A percentile compares a stretch with the other conserved stretches of the same genome.
phyloP scores from a whole-genome alignment of 2,888 invertebrate genomes.

The Liodrosophila aerea region DNA sequence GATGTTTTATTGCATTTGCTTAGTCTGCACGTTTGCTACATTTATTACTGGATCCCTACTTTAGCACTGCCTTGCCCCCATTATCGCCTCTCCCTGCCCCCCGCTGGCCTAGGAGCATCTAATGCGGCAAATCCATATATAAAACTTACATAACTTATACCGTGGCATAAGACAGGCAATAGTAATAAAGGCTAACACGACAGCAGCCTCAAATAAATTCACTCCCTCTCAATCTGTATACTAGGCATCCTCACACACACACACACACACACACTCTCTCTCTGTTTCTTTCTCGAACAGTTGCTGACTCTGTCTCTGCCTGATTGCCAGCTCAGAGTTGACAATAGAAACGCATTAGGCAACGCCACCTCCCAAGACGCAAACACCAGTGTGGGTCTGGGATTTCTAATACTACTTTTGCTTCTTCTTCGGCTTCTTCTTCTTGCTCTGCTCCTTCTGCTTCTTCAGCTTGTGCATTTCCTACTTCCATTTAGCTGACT shows the following conservation, averaged over 20 bases:
- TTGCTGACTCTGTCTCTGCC: background rate
- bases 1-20: conserved; percentile 38
- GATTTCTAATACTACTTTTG: background rate
- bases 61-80: background rate
- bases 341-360: conserved; percentile 74
- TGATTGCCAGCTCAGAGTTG: conserved; percentile 47
- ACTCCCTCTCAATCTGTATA: background rate
- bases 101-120: conserved; percentile 1
- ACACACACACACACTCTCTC: background rate
- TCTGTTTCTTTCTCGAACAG: background rate
- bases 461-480: background rate
- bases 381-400: conserved; percentile 1
- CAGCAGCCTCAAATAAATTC: conserved; percentile 51
- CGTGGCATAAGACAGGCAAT: conserved; percentile 63
- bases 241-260: background rate
- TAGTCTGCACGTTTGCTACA: conserved; percentile 47
- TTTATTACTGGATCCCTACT: conserved; percentile 35
- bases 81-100: too few relatives aligned
- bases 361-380: conserved; percentile 4
- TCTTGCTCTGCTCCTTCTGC: background rate
- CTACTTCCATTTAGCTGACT: too few relatives aligned
- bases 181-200: conserved; percentile 63
- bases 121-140: conserved; percentile 56
- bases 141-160: conserved; percentile 46
- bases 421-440: background rate